Percentiles rank a stretch among this genome's conserved stretches.
phyloP scores from a whole-genome alignment of 2,797 vertebrate genomes.

The Epinephelus awoara region DNA sequence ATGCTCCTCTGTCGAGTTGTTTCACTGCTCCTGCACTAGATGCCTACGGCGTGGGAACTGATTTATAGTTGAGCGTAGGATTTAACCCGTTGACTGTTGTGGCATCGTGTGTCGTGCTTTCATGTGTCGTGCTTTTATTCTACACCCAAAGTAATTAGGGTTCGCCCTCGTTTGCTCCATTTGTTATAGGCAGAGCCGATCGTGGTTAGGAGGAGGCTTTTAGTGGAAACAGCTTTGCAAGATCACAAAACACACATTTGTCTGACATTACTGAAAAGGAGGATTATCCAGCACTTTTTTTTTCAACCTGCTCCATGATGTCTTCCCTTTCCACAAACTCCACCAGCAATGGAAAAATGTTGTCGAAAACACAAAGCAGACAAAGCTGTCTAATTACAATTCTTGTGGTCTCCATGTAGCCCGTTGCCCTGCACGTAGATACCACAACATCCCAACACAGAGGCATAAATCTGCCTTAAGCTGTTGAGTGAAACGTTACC shows the following conservation, averaged over 20 bases:
- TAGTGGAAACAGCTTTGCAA: not conserved
- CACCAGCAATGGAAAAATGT: slow-evolving; percentile 21
- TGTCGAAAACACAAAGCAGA: slow-evolving; percentile 3
- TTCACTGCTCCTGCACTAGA: slow-evolving; percentile 39
- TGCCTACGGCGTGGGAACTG: slow-evolving; percentile 39
- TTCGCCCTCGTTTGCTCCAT: slow-evolving; percentile 32
- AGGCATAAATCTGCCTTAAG: slow-evolving; percentile 52
- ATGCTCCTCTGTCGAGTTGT: slow-evolving; percentile 53
- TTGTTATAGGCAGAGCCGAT: slow-evolving; percentile 2
- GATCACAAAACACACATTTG: slow-evolving; percentile 7
- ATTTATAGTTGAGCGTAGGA: slow-evolving; percentile 56
- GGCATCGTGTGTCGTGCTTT: not conserved
- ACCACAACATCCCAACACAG: slow-evolving; percentile 54
- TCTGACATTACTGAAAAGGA: slow-evolving; percentile 8
- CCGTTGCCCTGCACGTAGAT: slow-evolving; percentile 20
- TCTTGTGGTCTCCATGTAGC: slow-evolving; percentile 24
- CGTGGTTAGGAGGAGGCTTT: not conserved
- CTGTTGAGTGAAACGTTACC: slow-evolving; percentile 49
- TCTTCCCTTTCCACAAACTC: slow-evolving; percentile 39
- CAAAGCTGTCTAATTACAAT: slow-evolving; percentile 28
- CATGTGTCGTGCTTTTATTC: slow-evolving; percentile 33
- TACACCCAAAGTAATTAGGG: slow-evolving; percentile 35
- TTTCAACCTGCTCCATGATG: not conserved
- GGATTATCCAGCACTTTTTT: not conserved
- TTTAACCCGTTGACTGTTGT: slow-evolving; percentile 47